phyloP scores from a whole-genome alignment of 2,113 vertebrate genomes.

The Cryptotis parvus region DNA sequence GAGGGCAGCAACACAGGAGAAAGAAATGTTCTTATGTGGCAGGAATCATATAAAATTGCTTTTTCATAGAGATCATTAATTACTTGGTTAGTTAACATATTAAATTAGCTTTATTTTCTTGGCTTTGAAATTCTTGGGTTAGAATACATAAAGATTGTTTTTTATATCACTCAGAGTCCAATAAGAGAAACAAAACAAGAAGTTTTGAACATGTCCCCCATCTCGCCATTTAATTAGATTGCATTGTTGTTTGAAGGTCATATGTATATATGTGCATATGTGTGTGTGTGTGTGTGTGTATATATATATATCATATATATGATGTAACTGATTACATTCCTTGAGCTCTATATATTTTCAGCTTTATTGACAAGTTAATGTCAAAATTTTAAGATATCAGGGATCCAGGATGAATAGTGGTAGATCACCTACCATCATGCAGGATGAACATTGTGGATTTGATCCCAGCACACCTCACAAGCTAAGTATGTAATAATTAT shows the following conservation, averaged over 20 bases:
- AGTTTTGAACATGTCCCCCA: neutral
- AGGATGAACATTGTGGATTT: no score
- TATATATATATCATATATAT: no score
- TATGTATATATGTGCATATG: no score
- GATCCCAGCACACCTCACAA: no score
- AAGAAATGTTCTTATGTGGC: neutral
- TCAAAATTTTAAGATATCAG: no score
- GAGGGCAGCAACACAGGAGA: neutral
- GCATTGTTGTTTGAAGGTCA: neutral
- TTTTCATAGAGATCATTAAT: neutral
- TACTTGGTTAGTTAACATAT: neutral
- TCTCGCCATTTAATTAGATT: neutral
- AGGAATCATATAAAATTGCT: neutral
- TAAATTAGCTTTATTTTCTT: conserved; percentile 27
- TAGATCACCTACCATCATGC: no score
- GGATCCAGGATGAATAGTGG: no score
- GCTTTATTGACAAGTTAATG: no score
- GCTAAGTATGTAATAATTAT: no score
- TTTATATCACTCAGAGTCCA: neutral
- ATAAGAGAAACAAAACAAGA: neutral
- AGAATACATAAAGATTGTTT: neutral
- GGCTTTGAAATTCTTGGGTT: neutral
- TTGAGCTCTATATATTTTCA: no score
- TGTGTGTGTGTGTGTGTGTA: no score
- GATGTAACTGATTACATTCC: neutral